Conservation (phyloP, 23 tunicate genomes). For the Halocynthia aurantium region DNA sequence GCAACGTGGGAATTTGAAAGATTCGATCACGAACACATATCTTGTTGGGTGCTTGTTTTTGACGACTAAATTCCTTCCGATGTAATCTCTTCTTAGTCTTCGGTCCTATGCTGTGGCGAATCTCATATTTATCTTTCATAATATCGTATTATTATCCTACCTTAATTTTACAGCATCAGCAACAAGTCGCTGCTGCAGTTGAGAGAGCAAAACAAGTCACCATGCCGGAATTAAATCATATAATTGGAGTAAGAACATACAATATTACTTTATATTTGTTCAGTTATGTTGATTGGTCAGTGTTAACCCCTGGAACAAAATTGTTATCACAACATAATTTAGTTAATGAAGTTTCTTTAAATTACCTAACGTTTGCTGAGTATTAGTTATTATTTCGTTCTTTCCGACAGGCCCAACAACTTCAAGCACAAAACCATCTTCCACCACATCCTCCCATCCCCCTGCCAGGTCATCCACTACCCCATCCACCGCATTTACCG, state of each 20-base stretch:
- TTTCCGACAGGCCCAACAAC: conserved; percentile 44
- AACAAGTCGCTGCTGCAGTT: conserved; percentile 75
- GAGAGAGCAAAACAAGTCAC: conserved; percentile 84
- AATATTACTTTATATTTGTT: background rate
- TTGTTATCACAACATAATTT: no score
- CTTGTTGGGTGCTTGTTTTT: no score
- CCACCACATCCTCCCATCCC: conserved; percentile 73
- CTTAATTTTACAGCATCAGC: conserved; percentile 56
- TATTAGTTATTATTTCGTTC: background rate
- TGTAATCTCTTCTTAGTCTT: no score
- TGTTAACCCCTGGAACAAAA: no score
- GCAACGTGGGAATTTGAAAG: no score
- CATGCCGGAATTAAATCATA: conserved; percentile 63
- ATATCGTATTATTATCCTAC: no score
- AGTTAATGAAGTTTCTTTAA: no score
- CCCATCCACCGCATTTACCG: conserved; percentile 62
- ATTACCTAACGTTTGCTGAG: no score
- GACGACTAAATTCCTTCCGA: no score
- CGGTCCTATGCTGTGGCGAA: no score
- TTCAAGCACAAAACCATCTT: conserved; percentile 68
- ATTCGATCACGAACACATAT: no score
- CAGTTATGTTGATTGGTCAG: background rate
- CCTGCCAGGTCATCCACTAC: conserved; percentile 58
- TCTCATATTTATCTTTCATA: no score
- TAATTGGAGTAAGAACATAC: conserved; percentile 66